Evolutionary conservation across 2,888 invertebrate genomes (phyloP).

Genomic region (Eustalomyia histrio): DNA sequence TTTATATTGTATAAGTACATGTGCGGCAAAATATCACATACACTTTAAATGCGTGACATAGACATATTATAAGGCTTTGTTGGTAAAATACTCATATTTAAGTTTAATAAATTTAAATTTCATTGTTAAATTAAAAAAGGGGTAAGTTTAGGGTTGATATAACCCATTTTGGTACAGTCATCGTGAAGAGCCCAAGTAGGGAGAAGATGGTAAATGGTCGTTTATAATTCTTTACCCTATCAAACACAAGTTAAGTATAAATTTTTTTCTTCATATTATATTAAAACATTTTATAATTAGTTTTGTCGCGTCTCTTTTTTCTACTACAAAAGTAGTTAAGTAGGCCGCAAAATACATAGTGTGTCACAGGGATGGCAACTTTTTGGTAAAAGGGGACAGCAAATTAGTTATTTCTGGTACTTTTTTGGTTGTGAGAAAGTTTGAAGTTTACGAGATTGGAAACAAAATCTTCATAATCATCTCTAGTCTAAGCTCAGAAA

Average conservation of each 20-base stretch:
- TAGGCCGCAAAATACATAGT: conserved; percentile 42
- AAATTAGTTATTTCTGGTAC: too few relatives aligned
- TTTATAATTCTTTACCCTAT: conserved; percentile 24
- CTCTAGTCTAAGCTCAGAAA: too few relatives aligned
- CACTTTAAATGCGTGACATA: conserved; percentile 17
- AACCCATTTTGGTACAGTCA: conserved; percentile 3
- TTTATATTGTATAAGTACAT: background rate
- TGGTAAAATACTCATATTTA: background rate
- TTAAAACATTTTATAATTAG: conserved; percentile 30
- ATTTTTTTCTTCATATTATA: conserved; percentile 19
- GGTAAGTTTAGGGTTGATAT: conserved; percentile 43
- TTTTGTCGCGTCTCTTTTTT: conserved; percentile 33
- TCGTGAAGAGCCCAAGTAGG: conserved; percentile 23
- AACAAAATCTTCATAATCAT: too few relatives aligned
- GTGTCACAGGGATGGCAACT: background rate
- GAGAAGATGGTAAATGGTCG: conserved; percentile 25
- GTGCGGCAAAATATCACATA: background rate
- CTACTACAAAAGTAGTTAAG: conserved; percentile 40
- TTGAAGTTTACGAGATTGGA: too few relatives aligned
- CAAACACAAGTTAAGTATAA: background rate
- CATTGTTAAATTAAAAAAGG: conserved; percentile 4
- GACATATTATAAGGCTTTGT: background rate
- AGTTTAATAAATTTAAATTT: conserved; percentile 15
- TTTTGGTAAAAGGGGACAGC: background rate
- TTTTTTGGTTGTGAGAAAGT: too few relatives aligned